phyloP scores from a whole-genome alignment of 2,888 invertebrate genomes.

The Ornithoptera alexandrae region DNA sequence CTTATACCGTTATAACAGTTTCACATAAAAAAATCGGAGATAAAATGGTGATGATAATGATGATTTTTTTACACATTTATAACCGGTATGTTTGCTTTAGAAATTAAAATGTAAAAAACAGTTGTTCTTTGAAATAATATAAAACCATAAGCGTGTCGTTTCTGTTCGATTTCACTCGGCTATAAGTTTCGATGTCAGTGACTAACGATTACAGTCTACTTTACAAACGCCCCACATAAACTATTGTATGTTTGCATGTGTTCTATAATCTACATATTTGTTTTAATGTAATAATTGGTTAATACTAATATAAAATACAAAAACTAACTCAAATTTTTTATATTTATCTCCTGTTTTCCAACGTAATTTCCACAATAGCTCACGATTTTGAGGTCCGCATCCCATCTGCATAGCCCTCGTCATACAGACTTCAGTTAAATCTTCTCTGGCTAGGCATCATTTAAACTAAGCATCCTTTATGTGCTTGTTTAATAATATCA shows the following conservation, averaged over 20 bases:
- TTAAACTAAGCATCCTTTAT: no score
- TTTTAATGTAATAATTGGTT: slow-evolving; percentile 13
- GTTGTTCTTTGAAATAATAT: slow-evolving; percentile 30
- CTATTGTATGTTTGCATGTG: slow-evolving; percentile 38
- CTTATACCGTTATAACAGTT: background rate
- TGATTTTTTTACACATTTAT: background rate
- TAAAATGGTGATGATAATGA: background rate
- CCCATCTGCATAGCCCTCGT: no score
- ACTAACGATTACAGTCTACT: slow-evolving; percentile 56
- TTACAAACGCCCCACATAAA: slow-evolving; percentile 47
- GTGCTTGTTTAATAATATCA: no score
- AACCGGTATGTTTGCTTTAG: background rate
- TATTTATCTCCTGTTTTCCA: no score
- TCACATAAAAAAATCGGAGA: background rate
- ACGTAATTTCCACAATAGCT: no score
- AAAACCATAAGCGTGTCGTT: slow-evolving; percentile 45
- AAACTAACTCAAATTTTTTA: background rate
- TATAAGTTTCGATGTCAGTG: slow-evolving; percentile 60
- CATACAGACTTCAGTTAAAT: no score
- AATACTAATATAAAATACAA: background rate
- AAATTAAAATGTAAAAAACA: slow-evolving; percentile 11
- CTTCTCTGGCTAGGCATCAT: no score
- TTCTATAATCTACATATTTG: slow-evolving; percentile 32
- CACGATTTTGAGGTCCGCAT: no score
- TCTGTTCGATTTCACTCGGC: slow-evolving; percentile 51